Conservation (phyloP, 1,140 invertebrate species). For the Drosophila willistoni region DNA sequence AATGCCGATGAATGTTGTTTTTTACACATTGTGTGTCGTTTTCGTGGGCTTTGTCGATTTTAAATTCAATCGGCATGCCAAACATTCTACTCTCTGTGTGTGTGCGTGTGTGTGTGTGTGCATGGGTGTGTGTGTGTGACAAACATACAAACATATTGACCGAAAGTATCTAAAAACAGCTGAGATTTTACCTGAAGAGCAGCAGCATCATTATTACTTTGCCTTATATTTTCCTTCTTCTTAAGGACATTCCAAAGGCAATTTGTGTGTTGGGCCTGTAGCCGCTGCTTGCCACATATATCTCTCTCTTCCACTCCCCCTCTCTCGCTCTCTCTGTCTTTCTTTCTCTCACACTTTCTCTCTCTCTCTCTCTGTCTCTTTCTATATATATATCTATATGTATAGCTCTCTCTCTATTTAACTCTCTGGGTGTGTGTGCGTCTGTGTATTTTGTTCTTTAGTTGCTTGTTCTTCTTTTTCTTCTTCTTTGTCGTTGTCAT, state of each 20-base stretch:
- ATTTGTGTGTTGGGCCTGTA: constrained; percentile 55
- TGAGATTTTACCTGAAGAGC: constrained; percentile 39
- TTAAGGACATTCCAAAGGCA: constrained; percentile 83
- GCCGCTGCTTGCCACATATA: constrained; percentile 6
- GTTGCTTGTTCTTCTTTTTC: constrained; percentile 37
- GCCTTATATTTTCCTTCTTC: constrained; percentile 69
- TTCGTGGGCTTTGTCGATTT: constrained; percentile 2
- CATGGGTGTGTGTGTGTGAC: constrained; percentile 19
- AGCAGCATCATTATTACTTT: constrained; percentile 68
- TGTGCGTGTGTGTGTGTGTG: neutral
- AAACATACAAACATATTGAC: constrained; percentile 23
- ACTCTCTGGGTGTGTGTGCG: constrained; percentile 14
- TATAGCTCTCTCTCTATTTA: neutral
- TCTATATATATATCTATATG: no score
- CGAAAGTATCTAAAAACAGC: constrained; percentile 24
- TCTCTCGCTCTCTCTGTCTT: neutral
- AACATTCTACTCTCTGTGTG: constrained; percentile 11
- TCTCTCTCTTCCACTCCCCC: constrained; percentile 1
- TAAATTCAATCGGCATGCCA: constrained; percentile 38
- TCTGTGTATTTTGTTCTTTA: constrained; percentile 29
- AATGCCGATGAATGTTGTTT: constrained; percentile 17
- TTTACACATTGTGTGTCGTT: neutral
- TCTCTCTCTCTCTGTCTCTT: constrained; percentile 3
- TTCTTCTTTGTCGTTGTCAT: constrained; percentile 22
- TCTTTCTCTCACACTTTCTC: neutral